Evolutionary conservation across 2,113 vertebrate genomes (phyloP), one percentile per base, ranked within the genome.

Genomic region (Heterochromis multidens): DNA sequence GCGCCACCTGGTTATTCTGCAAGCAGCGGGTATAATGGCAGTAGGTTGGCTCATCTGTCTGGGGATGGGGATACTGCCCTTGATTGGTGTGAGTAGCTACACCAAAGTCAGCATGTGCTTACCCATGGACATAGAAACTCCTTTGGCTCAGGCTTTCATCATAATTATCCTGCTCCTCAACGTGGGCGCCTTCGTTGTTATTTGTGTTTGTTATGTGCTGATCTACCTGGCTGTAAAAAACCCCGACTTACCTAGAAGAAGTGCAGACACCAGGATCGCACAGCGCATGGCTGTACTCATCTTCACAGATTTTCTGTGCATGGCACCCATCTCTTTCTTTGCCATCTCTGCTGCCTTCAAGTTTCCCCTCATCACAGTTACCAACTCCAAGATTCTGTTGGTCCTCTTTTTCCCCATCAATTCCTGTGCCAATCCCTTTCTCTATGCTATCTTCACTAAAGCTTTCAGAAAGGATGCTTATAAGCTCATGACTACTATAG

Each of bases 391-490:
- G 95, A 98, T 99, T 87, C 93, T 99, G 74, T 92, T 99, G 76
- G 98, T 98, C 31, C 96, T 99, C 79, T 98, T 99, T 94, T 99
- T 98, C 67, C 97, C 98, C 0, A 96, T 99, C 61, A 99, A 99
- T 83, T 99, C 97, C 8, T 99, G 97, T 54, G 98, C 98, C 89
- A 99, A 99, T 84, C 97, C 98, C 7, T 99, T 99, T 89, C 97
- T 99, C 46, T 99, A 99, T 0, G 97, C 96, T 7, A 97, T 99
- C 90, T 98, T 99, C 93, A 98, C 98, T 81, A 98, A 97, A 93
- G 95, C 97, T 81, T 99, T 99, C 92, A 96, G 95, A 29, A 96
- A 97, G 54, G 98, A 99, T 58, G 93, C 96, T 59, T 97, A 96
- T 85, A 92, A 96, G 59, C 94, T 98, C 83, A 81, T 97, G 94